Evolutionary conservation across 2,113 vertebrate species (phyloP).

Genomic region (Tauraco erythrolophus): DNA sequence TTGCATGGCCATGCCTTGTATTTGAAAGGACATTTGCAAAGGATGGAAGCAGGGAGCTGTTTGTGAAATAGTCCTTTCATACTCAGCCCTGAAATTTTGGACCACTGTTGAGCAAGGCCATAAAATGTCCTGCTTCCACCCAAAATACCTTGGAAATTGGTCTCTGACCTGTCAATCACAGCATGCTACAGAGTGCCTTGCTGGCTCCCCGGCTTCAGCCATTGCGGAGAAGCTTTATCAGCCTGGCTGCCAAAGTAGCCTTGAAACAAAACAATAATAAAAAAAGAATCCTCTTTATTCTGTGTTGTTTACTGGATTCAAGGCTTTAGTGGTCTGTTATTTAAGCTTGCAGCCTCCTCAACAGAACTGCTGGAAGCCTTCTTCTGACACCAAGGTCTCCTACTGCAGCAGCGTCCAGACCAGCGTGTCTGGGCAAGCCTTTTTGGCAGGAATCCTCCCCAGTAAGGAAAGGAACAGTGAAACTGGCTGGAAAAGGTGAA

Average conservation of each 20-base stretch:
- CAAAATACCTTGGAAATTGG: background rate
- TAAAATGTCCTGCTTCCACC: background rate
- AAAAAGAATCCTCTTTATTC: background rate
- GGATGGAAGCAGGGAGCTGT: background rate
- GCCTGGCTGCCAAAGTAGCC: conserved; percentile 1
- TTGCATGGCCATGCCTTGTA: background rate
- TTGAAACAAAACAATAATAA: background rate
- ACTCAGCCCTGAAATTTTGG: background rate
- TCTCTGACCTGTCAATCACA: background rate
- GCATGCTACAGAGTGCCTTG: background rate
- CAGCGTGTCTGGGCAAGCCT: background rate
- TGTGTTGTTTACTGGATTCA: conserved; percentile 1
- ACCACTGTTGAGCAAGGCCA: fast-evolving
- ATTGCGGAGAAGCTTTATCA: background rate
- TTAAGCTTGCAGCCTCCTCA: background rate
- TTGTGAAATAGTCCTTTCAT: background rate
- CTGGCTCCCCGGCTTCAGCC: background rate
- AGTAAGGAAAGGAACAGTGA: background rate
- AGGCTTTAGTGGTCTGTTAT: background rate
- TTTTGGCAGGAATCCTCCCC: background rate
- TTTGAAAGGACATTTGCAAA: background rate
- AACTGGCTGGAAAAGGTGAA: conserved; percentile 44
- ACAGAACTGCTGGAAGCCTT: background rate
- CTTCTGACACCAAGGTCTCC: background rate
- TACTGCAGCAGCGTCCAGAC: background rate